Evolutionary conservation across 2,888 invertebrate species (phyloP).

Genomic region (Tortricodes alternella): DNA sequence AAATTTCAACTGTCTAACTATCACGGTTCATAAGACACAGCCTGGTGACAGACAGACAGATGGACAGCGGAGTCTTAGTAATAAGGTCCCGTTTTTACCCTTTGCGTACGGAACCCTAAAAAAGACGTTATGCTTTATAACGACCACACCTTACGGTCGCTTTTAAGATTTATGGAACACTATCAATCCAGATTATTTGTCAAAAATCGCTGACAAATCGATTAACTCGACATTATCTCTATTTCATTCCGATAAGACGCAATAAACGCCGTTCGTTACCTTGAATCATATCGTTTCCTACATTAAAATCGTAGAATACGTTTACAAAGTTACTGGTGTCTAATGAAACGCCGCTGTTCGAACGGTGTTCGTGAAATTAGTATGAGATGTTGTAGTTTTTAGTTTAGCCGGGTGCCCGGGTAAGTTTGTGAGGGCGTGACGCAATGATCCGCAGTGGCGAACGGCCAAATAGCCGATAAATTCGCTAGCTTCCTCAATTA

Average conservation of each 20-base stretch:
- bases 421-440: conserved; percentile 19
- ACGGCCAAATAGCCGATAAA: conserved; percentile 42
- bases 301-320: conserved; percentile 33
- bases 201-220: too few species aligned
- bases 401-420: background rate
- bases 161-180: too few species aligned
- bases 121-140: too few species aligned
- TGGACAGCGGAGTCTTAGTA: too few species aligned
- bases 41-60: too few species aligned
- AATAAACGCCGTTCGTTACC: conserved; percentile 29
- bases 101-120: too few species aligned
- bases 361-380: background rate
- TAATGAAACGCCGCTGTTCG: background rate
- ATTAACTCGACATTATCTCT: background rate
- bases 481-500: conserved; percentile 45
- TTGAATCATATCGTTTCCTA: conserved; percentile 39
- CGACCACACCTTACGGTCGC: too few species aligned
- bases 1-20: too few species aligned
- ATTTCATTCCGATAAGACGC: background rate
- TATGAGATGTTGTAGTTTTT: background rate
- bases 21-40: too few species aligned
- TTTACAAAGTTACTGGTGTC: conserved; percentile 2
- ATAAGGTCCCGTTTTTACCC: too few species aligned
- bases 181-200: too few species aligned
- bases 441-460: conserved; percentile 30